Evolutionary conservation across 1,140 invertebrate genomes (phyloP).

Genomic region (Drosophila nigromelanica): DNA sequence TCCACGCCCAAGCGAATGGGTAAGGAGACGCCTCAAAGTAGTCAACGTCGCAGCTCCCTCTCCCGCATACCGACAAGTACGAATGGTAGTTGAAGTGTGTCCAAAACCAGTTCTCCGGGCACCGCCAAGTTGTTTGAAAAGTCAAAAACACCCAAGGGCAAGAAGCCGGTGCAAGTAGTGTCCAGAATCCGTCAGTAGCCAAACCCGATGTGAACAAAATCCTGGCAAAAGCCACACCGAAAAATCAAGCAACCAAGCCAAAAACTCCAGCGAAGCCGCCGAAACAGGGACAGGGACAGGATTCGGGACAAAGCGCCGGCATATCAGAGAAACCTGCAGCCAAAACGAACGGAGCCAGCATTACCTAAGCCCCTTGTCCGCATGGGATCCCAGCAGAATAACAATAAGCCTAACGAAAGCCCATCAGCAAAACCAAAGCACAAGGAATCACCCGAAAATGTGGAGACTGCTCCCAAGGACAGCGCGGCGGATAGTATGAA

Average conservation of each 20-base stretch:
- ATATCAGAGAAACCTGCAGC: conserved; percentile 23
- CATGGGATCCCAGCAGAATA: conserved; percentile 30
- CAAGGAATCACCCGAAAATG: conserved; percentile 26
- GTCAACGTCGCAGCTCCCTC: conserved; percentile 49
- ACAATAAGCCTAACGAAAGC: conserved; percentile 29
- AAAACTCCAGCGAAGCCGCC: conserved; percentile 23
- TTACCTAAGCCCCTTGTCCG: conserved; percentile 11
- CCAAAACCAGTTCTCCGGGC: conserved; percentile 49
- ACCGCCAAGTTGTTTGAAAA: conserved; percentile 29
- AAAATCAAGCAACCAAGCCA: conserved; percentile 15
- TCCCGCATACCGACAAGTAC: conserved; percentile 70
- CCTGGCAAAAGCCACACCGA: conserved; percentile 2
- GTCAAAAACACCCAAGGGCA: conserved; percentile 22
- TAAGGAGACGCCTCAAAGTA: conserved; percentile 3
- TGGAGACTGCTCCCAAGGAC: conserved; percentile 3
- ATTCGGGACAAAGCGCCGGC: conserved; percentile 8
- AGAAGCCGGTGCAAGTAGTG: conserved; percentile 7
- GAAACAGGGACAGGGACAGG: conserved; percentile 19
- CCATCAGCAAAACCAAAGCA: conserved; percentile 18
- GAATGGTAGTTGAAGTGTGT: neutral
- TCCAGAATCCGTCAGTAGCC: conserved; percentile 20
- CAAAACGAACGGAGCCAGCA: conserved; percentile 45
- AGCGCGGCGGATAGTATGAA: conserved; percentile 24
- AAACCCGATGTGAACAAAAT: conserved; percentile 24
- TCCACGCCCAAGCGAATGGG: conserved; percentile 1